Conservation (phyloP, 2,113 vertebrate genomes). For the Pelusios castaneus region DNA sequence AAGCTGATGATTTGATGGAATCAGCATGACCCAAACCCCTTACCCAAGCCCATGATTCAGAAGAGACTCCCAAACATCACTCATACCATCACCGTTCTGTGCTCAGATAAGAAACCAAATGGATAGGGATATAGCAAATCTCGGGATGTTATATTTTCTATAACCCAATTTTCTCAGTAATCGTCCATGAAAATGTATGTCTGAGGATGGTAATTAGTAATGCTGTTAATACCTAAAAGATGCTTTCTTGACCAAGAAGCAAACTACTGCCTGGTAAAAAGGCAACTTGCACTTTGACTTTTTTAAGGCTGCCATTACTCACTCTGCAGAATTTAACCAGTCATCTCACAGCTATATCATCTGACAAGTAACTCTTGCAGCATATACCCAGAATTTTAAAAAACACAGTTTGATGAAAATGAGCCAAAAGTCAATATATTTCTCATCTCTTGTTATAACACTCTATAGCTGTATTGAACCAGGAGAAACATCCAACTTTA, state of each 20-base stretch:
- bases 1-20: background rate
- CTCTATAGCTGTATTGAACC: background rate
- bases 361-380: background rate
- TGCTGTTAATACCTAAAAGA: background rate
- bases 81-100: background rate
- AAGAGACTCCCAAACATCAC: background rate
- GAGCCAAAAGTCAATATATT: background rate
- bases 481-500: background rate
- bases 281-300: background rate
- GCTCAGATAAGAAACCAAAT: background rate
- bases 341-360: background rate
- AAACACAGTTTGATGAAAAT: background rate
- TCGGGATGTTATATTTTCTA: background rate
- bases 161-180: background rate
- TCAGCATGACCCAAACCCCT: background rate
- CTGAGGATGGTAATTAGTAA: background rate
- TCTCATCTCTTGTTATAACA: background rate
- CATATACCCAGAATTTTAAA: background rate
- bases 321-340: background rate
- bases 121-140: background rate
- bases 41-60: background rate
- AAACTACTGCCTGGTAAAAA: background rate
- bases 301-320: background rate
- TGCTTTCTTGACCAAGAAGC: background rate
- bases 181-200: background rate